Base-by-base conservation (phyloP, 2,797 vertebrate species). In the Psittacula derbiana region DNA sequence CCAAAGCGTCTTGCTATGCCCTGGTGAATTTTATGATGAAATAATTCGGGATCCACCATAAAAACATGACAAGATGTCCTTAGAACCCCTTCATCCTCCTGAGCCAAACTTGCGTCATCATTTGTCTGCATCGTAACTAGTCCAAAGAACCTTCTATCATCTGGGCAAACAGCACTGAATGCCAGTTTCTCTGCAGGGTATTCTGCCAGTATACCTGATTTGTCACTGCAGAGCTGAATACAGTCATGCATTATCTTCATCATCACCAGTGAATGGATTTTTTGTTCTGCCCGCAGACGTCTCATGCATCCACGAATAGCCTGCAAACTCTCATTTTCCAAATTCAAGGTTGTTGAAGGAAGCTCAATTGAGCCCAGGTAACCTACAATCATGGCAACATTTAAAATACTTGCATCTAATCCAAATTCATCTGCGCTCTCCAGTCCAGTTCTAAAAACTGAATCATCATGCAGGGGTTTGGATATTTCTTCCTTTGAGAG, bases 41-140 rank as follows among this genome's bases (percentile, higher is more conserved):
- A 99, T 41, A 99, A 97, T 80, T 99, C 99, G 0, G 99, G 99
- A 92, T 99, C 99, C 93, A 99, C 99, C 86, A 99, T 99, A 90
- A 99, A 99, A 80, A 99, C 99, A 2, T 99, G 99, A 92, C 99
- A 99, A 64, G 99, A 99, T 3, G 99, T 99, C 93, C 99, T 98
- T 96, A 99, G 92, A 62, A 98, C 81, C 1, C 98, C 98, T 80
- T 99, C 99, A 6, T 99, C 98, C 24, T 99, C 99, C 57, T 95
- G 98, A 21, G 96, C 97, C 58, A 98, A 97, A 47, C 98, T 96
- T 16, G 97, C 97, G 31, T 99, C 99, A 1, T 99, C 99, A 1
- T 97, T 97, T 40, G 98, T 98, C 95, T 99, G 99, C 99, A 99
- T 99, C 11, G 99, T 99, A 92, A 99, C 99, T 38, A 99, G 97